Percentiles rank a stretch among this genome's conserved stretches.
These are phyloP conservation scores for Sylvilagus floridanus DNA, from an alignment of 2,797 vertebrate genomes.

Conservation along the genomic window DNA sequence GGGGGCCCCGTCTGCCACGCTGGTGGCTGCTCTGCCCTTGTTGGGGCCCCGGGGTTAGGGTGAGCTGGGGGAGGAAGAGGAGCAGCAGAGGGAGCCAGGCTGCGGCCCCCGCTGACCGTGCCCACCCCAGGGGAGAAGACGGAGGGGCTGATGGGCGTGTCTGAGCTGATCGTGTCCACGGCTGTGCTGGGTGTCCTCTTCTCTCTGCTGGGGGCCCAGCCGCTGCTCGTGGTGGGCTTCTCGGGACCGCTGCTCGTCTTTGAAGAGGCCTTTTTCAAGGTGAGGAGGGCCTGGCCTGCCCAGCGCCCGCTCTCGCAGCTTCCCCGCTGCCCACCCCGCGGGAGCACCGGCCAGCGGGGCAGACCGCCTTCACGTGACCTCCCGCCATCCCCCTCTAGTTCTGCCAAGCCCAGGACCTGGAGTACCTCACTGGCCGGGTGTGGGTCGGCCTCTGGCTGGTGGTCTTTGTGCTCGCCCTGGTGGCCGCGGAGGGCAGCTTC, in stretches of 20 bases:
- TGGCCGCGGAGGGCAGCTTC: conserved; percentile 98
- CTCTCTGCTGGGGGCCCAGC: conserved; percentile 95
- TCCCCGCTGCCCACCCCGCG: no score
- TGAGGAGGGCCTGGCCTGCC: conserved; percentile 79
- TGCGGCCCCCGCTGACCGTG: neutral
- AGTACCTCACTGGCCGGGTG: conserved; percentile 97
- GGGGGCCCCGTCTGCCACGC: neutral
- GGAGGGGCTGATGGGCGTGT: conserved; percentile 97
- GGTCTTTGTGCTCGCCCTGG: conserved; percentile 95
- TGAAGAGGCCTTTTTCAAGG: conserved; percentile 98
- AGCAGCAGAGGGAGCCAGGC: neutral
- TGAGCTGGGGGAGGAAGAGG: conserved; percentile 42
- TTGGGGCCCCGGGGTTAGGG: neutral
- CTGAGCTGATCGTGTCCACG: conserved; percentile 97
- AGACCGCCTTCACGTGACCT: neutral
- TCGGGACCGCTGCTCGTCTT: conserved; percentile 97
- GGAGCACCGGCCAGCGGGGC: neutral
- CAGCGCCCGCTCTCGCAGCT: neutral
- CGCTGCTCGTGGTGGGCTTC: conserved; percentile 97
- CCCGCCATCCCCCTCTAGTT: conserved; percentile 89
- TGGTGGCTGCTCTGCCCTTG: neutral
- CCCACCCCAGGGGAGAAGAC: conserved; percentile 95
- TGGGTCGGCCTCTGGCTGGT: conserved; percentile 99
- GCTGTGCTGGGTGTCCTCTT: conserved; percentile 96
- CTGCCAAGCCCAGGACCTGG: conserved; percentile 94